phyloP scores from a whole-genome alignment of 2,797 vertebrate genomes.

The Mus caroli region DNA sequence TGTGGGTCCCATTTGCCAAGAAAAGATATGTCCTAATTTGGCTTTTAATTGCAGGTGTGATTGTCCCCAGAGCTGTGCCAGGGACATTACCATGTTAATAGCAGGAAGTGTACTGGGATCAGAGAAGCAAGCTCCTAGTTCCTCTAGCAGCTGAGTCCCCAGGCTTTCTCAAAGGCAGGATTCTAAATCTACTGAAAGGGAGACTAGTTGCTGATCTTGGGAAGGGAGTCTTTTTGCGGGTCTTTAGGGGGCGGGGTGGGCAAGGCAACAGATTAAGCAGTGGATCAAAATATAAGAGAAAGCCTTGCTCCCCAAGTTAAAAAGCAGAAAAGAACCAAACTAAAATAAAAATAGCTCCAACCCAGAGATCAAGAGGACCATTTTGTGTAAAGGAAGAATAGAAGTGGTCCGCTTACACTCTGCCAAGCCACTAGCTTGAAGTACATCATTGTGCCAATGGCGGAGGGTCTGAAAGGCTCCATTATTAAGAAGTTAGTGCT shows the following conservation, averaged over 20 bases:
- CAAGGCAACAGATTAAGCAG: slow-evolving; percentile 60
- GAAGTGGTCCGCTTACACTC: slow-evolving; percentile 74
- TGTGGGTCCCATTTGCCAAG: slow-evolving; percentile 53
- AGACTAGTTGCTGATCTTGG: slow-evolving; percentile 14
- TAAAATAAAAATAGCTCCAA: slow-evolving; percentile 81
- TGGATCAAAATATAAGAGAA: slow-evolving; percentile 73
- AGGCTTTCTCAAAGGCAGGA: slow-evolving; percentile 66
- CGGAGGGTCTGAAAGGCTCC: slow-evolving; percentile 82
- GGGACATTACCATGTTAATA: slow-evolving; percentile 72
- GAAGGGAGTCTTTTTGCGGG: slow-evolving; percentile 62
- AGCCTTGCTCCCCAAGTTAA: slow-evolving; percentile 71
- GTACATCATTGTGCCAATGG: slow-evolving; percentile 74
- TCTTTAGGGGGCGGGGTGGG: slow-evolving; percentile 24
- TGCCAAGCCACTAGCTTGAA: slow-evolving; percentile 83
- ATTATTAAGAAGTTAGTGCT: slow-evolving; percentile 84
- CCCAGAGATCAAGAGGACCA: slow-evolving; percentile 83
- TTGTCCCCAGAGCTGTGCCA: slow-evolving; percentile 58
- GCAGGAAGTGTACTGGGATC: slow-evolving; percentile 72
- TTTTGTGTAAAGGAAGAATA: slow-evolving; percentile 77
- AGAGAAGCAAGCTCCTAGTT: slow-evolving; percentile 67
- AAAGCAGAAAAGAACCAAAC: slow-evolving; percentile 67
- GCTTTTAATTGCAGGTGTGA: slow-evolving; percentile 79
- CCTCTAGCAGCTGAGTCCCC: slow-evolving; percentile 63
- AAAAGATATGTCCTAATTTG: slow-evolving; percentile 64
- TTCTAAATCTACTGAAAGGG: slow-evolving; percentile 52